Evolutionary conservation across 2,888 invertebrate species (phyloP).

Genomic region (Stenurella melanura): DNA sequence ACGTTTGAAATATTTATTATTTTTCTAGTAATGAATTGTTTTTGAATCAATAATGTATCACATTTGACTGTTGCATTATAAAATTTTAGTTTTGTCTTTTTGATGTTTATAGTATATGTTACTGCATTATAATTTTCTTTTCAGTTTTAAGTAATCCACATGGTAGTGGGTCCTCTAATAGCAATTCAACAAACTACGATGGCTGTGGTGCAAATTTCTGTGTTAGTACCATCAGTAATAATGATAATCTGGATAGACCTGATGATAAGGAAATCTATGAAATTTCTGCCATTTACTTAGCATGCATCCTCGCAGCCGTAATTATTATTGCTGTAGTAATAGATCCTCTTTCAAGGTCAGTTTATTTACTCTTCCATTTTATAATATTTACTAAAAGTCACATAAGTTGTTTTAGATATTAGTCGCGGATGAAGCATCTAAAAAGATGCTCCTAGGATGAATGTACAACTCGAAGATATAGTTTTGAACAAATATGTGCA

Average conservation of each 20-base stretch:
- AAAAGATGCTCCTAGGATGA: no score
- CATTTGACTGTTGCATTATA: no score
- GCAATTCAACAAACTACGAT: constrained; percentile 74
- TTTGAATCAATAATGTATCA: no score
- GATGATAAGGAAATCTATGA: constrained; percentile 90
- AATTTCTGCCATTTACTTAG: constrained; percentile 91
- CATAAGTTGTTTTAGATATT: background rate
- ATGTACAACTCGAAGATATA: no score
- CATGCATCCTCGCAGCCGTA: constrained; percentile 90
- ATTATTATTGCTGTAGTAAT: constrained; percentile 90
- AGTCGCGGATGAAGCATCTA: no score
- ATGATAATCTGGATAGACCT: constrained; percentile 87
- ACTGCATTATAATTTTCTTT: constrained; percentile 57
- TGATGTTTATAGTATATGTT: background rate
- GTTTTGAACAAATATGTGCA: no score
- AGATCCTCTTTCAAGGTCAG: constrained; percentile 90
- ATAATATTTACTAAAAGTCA: background rate
- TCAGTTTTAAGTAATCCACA: constrained; percentile 87
- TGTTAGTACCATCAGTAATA: constrained; percentile 74
- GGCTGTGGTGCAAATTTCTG: constrained; percentile 90
- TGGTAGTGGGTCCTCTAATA: constrained; percentile 73
- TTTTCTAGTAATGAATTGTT: no score
- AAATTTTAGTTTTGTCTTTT: background rate
- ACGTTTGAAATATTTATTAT: no score
- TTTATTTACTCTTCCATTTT: background rate